These are phyloP conservation scores for Brachyhypopomus gauderio DNA, from an alignment of 2,113 vertebrate genomes.

Conservation along the genomic window DNA sequence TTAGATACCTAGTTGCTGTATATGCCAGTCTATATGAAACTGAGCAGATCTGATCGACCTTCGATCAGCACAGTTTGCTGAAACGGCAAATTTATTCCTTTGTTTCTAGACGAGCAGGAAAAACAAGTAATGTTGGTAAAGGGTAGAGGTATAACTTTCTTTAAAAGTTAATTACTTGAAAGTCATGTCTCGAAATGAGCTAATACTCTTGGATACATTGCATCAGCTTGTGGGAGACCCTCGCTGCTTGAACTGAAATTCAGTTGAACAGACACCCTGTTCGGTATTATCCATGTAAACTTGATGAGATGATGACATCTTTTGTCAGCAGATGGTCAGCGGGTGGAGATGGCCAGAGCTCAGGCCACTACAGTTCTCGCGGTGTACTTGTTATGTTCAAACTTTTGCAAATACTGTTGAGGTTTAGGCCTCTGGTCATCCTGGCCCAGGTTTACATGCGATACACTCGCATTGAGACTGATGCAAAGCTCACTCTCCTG, in stretches of 20 bases:
- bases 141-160: too few relatives aligned
- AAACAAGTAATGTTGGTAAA: too few relatives aligned
- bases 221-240: not conserved
- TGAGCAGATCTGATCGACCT: too few relatives aligned
- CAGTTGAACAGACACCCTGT: not conserved
- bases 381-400: not conserved
- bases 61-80: too few relatives aligned
- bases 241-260: not conserved
- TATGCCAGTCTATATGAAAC: too few relatives aligned
- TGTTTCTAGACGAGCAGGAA: too few relatives aligned
- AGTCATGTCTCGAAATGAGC: not conserved
- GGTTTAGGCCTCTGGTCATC: not conserved
- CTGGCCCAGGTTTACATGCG: conserved; percentile 1
- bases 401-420: not conserved
- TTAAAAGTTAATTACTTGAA: too few relatives aligned
- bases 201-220: too few relatives aligned
- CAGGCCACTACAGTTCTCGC: not conserved
- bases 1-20: too few relatives aligned
- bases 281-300: not conserved
- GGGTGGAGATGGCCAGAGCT: too few relatives aligned
- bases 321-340: not conserved
- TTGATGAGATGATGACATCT: not conserved
- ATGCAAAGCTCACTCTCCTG: conserved; percentile 41
- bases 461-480: not conserved
- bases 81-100: too few relatives aligned